Base-by-base conservation (phyloP, 2,888 invertebrate species). In the Sisyra terminalis region DNA sequence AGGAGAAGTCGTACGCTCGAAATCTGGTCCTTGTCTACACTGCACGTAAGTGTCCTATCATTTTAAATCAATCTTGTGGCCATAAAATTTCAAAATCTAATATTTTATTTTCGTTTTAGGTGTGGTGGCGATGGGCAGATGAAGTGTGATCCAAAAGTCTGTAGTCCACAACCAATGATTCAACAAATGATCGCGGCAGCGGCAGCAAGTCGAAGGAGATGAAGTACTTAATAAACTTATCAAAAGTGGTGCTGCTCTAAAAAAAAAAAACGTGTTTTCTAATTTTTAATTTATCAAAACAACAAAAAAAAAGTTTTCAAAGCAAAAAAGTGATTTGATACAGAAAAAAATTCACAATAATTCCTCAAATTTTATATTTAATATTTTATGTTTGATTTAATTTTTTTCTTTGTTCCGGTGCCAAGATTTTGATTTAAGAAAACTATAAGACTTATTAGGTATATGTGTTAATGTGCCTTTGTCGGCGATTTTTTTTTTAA, bases 21-120 rank as follows among this genome's bases (percentile, higher is more conserved):
- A 88, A 42, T 90, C 89, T 54, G 89, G 89, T 55, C 90, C 92
- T 57, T 92, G 92, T 68, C 78, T 89, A 65, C 80, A 86, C 61
- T 92, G 92, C 87, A 84, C 78, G 89, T 92, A 72, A 84, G 85
- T 83, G 18, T 40, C n/a, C n/a, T n/a, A n/a, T n/a, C n/a, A n/a
- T n/a, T n/a, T n/a, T n/a, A n/a, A n/a, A n/a, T n/a, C n/a, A n/a
- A n/a, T n/a, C n/a, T n/a, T n/a, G n/a, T n/a, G n/a, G n/a, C n/a
- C n/a, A n/a, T n/a, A n/a, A n/a, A n/a, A n/a, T n/a, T n/a, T n/a
- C n/a, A n/a, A 15, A 39, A 8, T 41, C 39, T 16, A 7, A 11
- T 46, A 30, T 38, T 11, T 43, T 15, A 39, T 45, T 47, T 51
- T 45, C 43, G 51, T 69, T 70, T 29, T 66, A 88, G 89, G 66